These are phyloP conservation scores for Neopipo cinnamomea DNA, from an alignment of 2,113 vertebrate species.

Conservation along the genomic window DNA sequence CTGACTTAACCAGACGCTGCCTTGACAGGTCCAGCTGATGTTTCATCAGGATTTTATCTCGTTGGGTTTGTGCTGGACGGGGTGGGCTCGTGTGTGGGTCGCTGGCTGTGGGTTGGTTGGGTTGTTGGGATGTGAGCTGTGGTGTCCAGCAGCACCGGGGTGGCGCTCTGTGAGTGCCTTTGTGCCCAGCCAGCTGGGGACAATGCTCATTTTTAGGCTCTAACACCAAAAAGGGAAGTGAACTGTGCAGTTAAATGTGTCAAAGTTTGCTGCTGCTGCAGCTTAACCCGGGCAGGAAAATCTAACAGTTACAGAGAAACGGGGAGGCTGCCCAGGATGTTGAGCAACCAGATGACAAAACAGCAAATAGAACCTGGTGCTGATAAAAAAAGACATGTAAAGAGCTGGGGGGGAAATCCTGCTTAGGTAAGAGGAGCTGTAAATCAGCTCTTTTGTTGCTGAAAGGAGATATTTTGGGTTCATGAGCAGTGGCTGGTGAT, in stretches of 20 bases:
- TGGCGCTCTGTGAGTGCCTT: not conserved
- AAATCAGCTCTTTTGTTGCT: not conserved
- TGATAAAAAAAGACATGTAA: not conserved
- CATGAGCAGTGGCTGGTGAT: not conserved
- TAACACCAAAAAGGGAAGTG: not conserved
- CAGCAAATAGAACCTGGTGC: not conserved
- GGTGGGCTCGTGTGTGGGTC: not conserved
- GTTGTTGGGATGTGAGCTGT: not conserved
- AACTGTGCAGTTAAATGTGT: not conserved
- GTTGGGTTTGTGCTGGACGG: not conserved
- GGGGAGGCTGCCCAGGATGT: not conserved
- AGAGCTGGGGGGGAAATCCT: no score
- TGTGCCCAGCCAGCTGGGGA: fast-evolving
- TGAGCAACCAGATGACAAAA: not conserved
- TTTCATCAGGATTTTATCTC: not conserved
- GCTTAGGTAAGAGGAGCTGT: not conserved
- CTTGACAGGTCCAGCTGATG: not conserved
- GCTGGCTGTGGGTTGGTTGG: not conserved
- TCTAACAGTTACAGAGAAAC: not conserved
- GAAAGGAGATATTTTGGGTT: not conserved
- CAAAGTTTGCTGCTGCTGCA: not conserved
- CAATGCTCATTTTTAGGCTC: not conserved
- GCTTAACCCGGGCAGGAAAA: not conserved
- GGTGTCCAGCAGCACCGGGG: not conserved
- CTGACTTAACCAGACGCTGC: not conserved